A percentile compares a stretch with the other conserved stretches of the same genome.
Evolutionary conservation across 2,888 invertebrate genomes (phyloP).

Genomic region (Yponomeuta cagnagella): DNA sequence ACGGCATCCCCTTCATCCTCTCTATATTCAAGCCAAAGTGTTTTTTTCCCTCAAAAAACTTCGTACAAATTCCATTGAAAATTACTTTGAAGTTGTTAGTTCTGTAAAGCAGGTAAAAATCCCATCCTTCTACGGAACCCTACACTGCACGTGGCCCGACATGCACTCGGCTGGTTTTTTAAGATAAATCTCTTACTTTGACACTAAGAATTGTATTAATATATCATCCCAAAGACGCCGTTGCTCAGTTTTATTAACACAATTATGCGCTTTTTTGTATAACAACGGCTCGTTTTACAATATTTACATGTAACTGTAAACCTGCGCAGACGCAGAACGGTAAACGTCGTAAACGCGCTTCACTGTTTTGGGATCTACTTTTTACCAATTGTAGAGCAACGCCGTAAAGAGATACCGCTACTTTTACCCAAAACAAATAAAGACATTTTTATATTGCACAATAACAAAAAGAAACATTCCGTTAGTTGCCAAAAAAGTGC

Average conservation of each 20-base stretch:
- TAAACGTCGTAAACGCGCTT: constrained; percentile 33
- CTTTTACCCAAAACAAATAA: constrained; percentile 46
- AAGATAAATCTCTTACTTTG: too few relatives aligned
- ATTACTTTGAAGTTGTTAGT: too few relatives aligned
- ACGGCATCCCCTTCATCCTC: too few relatives aligned
- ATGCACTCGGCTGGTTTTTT: too few relatives aligned
- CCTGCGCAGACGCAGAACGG: constrained; percentile 22
- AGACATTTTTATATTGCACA: constrained; percentile 54
- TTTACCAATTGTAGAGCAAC: constrained; percentile 59
- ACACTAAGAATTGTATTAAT: background rate
- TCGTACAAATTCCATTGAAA: too few relatives aligned
- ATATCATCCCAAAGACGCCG: background rate
- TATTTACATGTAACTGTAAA: constrained; percentile 48
- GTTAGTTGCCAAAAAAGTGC: constrained; percentile 25
- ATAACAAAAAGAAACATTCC: constrained; percentile 11
- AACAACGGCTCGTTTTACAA: constrained; percentile 22
- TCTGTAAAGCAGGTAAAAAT: too few relatives aligned
- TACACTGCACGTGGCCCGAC: too few relatives aligned
- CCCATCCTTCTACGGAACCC: too few relatives aligned
- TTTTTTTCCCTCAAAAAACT: background rate
- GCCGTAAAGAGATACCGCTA: constrained; percentile 20
- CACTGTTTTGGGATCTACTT: constrained; percentile 61
- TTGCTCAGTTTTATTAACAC: background rate
- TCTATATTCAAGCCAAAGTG: too few relatives aligned
- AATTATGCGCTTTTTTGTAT: constrained; percentile 16